Evolutionary conservation across 2,888 invertebrate genomes (phyloP), one percentile per base, ranked within the genome.

Genomic region (Dusona sp.): DNA sequence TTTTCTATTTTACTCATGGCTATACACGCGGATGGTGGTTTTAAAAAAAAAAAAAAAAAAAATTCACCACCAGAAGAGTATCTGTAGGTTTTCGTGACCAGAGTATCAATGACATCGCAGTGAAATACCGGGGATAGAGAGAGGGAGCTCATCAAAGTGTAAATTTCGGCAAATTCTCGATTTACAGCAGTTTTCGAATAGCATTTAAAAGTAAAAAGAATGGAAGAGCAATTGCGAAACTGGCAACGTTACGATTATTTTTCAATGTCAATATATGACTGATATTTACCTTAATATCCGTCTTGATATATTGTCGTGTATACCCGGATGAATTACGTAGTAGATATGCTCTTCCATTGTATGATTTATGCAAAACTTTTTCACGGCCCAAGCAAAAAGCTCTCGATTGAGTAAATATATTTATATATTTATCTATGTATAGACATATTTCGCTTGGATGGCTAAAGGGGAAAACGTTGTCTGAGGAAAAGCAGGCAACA

Each of bases 301-400:
- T 19, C 2, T 70, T 29, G 25, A 70, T 29, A 48, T 11, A 42
- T 38, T 61, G 25, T 61, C 57, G 19, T 42, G 48, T 42, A 64
- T n/a, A 42, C n/a, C 13, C 11, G 48, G n/a, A 22, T 38, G n/a
- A 45, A 65, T 38, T 8, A 36, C 73, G 13, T 6, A 72, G 75
- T 54, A 65, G 38, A 36, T 22, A 16, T 51, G 29, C 29, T 29
- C 70, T 25, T 51, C 11, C 74, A 29, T 29, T 57, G 7, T 42
- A 11, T 72, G 65, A 77, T 85, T 80, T 84, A 77, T 75, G 42
- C 65, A 77, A 65, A 85, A 85, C 65, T 81, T 81, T 81, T 81
- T 85, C 75, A 81, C 72, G 61, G 67, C 67, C 73, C 77, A 33
- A 33, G 64, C n/a, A 77, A 72, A 77, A 72, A 81, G 54, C 72